phyloP scores from a whole-genome alignment of 2,113 vertebrate genomes.

The Macrotus californicus region DNA sequence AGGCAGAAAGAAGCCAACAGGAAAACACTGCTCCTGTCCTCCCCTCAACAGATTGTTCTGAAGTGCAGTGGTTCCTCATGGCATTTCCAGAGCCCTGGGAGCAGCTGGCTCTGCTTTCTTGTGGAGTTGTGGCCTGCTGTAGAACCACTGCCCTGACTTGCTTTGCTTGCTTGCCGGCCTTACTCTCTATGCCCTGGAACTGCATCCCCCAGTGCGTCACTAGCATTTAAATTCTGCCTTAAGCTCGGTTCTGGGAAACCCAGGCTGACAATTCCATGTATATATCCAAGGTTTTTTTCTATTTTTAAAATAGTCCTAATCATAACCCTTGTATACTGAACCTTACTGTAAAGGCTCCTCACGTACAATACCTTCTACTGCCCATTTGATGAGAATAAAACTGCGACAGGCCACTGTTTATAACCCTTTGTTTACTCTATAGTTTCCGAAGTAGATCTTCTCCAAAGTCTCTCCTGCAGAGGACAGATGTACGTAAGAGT shows the following conservation, averaged over 20 bases:
- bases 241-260: neutral
- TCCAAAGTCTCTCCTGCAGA: neutral
- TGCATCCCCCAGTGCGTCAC: accelerated
- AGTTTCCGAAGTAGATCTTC: neutral
- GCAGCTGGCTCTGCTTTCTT: neutral
- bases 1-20: neutral
- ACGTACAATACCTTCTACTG: neutral
- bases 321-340: neutral
- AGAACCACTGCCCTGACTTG: neutral
- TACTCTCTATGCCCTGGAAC: neutral
- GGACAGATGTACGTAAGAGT: neutral
- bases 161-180: neutral
- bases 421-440: neutral
- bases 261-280: neutral
- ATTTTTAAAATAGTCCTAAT: neutral
- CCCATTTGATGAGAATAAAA: neutral
- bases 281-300: neutral
- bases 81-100: neutral
- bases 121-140: neutral
- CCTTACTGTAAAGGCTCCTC: neutral
- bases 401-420: neutral
- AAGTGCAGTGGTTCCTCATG: neutral
- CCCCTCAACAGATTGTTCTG: too few relatives aligned
- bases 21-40: neutral
- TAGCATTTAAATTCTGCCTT: neutral